Evolutionary conservation across 2,113 vertebrate species (phyloP).

Genomic region (Zosterops japonicus): DNA sequence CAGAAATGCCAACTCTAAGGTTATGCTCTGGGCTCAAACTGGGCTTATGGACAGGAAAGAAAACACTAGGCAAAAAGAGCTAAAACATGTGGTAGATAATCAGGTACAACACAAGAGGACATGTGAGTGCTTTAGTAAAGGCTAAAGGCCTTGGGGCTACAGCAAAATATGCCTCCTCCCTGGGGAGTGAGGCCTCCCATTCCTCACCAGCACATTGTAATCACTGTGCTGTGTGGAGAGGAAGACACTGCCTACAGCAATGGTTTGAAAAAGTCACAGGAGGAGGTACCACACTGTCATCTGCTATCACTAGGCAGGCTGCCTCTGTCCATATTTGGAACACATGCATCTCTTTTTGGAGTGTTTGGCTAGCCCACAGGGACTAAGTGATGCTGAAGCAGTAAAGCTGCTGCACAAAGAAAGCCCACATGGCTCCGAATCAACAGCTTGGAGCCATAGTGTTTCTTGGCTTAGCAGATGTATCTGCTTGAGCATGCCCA

Average conservation of each 20-base stretch:
- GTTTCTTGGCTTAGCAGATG: background rate
- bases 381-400: background rate
- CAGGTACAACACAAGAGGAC: background rate
- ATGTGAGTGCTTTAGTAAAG: background rate
- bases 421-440: background rate
- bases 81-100: background rate
- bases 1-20: background rate
- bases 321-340: background rate
- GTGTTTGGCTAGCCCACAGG: background rate
- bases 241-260: background rate
- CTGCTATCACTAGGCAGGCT: background rate
- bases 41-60: background rate
- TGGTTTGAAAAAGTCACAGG: background rate
- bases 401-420: background rate
- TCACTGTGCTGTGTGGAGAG: accelerated
- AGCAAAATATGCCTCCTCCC: background rate
- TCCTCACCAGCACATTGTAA: background rate
- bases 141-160: background rate
- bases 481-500: background rate
- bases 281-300: background rate
- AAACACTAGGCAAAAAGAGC: background rate
- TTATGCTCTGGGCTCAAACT: background rate
- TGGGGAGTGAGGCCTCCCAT: accelerated
- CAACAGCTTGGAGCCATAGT: background rate
- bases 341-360: background rate